These are phyloP conservation scores for Proisotoma minuta DNA, from an alignment of 2,888 invertebrate species.

Conservation along the genomic window DNA sequence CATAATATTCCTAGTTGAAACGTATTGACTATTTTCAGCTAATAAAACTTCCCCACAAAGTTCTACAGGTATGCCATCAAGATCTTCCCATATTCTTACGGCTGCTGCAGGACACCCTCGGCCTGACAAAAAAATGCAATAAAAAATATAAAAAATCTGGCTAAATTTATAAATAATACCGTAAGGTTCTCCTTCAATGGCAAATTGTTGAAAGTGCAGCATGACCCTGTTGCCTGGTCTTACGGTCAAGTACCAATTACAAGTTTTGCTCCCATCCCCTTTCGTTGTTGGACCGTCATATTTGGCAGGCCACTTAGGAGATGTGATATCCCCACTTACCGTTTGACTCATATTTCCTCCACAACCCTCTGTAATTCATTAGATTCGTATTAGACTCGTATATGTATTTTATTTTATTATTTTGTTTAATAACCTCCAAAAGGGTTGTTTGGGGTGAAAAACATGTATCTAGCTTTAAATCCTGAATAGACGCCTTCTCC, in stretches of 20 bases:
- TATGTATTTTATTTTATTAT: neutral
- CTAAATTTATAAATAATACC: constrained; percentile 55
- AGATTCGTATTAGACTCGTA: neutral
- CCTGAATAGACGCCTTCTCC: constrained; percentile 83
- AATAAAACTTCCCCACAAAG: constrained; percentile 79
- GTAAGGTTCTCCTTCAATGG: constrained; percentile 86
- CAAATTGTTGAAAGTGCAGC: constrained; percentile 84
- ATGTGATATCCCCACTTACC: constrained; percentile 73
- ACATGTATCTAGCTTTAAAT: constrained; percentile 92
- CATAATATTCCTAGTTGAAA: constrained; percentile 80
- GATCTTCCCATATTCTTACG: constrained; percentile 79
- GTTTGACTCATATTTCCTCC: constrained; percentile 68
- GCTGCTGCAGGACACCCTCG: constrained; percentile 90
- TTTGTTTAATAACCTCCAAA: constrained; percentile 69
- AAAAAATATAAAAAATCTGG: neutral
- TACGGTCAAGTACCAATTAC: constrained; percentile 94
- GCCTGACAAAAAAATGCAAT: constrained; percentile 54
- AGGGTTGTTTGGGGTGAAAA: constrained; percentile 80
- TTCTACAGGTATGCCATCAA: constrained; percentile 75
- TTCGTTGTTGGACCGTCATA: constrained; percentile 73
- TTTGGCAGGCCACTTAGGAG: constrained; percentile 84
- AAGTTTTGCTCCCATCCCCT: constrained; percentile 77
- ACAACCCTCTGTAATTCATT: too few species aligned
- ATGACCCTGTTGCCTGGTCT: constrained; percentile 79
- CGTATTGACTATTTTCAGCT: constrained; percentile 72